These are phyloP conservation scores for Loxodonta africana DNA, from an alignment of 2,113 vertebrate genomes.

Conservation along the genomic window DNA sequence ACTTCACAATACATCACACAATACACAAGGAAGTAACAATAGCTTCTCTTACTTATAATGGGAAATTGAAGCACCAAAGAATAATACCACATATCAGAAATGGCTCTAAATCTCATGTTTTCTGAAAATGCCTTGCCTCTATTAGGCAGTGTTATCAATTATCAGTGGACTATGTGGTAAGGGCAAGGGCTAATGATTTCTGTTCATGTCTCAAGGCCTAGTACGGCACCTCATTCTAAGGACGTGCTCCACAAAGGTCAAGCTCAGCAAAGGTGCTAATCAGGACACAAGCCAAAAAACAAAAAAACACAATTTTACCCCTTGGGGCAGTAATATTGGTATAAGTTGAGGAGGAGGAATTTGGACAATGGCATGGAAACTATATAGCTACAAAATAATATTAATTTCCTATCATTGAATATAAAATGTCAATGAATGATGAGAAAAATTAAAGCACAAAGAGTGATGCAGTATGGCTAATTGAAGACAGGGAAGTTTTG, in stretches of 20 bases:
- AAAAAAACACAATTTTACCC: background rate
- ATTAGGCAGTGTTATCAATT: background rate
- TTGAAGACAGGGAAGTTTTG: background rate
- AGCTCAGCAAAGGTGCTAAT: background rate
- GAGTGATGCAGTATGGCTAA: background rate
- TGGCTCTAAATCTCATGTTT: background rate
- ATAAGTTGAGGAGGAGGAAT: background rate
- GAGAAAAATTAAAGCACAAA: background rate
- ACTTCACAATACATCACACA: background rate
- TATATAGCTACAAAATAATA: background rate
- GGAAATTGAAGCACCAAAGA: background rate
- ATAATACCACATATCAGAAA: background rate
- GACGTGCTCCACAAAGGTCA: background rate
- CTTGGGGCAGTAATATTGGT: background rate
- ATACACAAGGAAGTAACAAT: background rate
- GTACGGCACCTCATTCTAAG: background rate
- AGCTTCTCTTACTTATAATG: background rate
- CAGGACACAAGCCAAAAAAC: background rate
- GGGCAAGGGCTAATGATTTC: background rate
- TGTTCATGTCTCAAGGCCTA: background rate
- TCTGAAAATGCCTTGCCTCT: background rate
- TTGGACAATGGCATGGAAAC: background rate
- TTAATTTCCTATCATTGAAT: background rate
- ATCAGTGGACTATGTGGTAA: too few relatives aligned
- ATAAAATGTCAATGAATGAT: background rate